phyloP scores from a whole-genome alignment of 1,140 invertebrate species.

The Spodoptera frugiperda region DNA sequence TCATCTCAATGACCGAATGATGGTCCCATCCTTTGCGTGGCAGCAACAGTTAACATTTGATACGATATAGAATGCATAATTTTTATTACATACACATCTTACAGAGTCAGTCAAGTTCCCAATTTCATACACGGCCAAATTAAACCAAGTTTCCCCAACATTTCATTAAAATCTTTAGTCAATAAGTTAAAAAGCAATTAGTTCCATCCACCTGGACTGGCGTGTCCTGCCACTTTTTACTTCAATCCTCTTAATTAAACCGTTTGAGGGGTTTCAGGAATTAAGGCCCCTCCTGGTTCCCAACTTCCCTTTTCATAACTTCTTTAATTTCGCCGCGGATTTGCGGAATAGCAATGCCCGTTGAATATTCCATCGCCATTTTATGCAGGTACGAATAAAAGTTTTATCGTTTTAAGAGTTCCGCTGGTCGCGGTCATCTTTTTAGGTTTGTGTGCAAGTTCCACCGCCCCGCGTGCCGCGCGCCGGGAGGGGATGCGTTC shows the following conservation, averaged over 20 bases:
- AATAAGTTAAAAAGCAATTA: constrained; percentile 41
- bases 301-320: constrained; percentile 68
- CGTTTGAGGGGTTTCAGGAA: constrained; percentile 55
- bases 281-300: constrained; percentile 54
- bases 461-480: not conserved
- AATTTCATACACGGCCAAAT: no score
- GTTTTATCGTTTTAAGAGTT: constrained; percentile 44
- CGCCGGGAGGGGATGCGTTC: not conserved
- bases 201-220: constrained; percentile 23
- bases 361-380: constrained; percentile 48
- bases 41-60: no score
- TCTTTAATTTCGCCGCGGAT: constrained; percentile 68
- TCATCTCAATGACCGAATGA: no score
- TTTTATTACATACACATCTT: no score
- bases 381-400: constrained; percentile 47
- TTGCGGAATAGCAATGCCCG: constrained; percentile 44
- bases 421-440: constrained; percentile 25
- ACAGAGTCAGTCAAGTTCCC: no score
- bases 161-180: constrained; percentile 25
- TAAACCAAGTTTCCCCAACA: no score
- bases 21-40: no score
- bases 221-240: constrained; percentile 44
- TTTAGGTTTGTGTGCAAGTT: constrained; percentile 37
- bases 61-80: no score
- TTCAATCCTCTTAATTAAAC: constrained; percentile 59